Conservation (phyloP, 2,888 invertebrate species). For the Aelia acuminata region DNA sequence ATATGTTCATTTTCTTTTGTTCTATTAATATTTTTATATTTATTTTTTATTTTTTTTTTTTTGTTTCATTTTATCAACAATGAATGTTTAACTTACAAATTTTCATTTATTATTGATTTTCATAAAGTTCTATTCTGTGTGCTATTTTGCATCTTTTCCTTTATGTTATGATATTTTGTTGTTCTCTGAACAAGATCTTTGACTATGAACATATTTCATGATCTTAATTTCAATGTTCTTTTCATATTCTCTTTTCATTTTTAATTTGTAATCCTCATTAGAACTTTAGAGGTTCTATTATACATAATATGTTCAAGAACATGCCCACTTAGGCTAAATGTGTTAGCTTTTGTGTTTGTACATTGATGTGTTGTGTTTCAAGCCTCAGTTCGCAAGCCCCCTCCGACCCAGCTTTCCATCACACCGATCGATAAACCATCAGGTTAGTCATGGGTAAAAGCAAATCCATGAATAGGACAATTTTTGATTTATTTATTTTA, state of each 20-base stretch:
- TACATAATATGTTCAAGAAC: slow-evolving; percentile 17
- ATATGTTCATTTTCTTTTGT: slow-evolving; percentile 7
- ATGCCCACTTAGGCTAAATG: slow-evolving; percentile 55
- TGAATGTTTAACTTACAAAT: too few relatives aligned
- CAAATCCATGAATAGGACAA: slow-evolving; percentile 45
- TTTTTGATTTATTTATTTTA: slow-evolving; percentile 39
- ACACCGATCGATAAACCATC: slow-evolving; percentile 66
- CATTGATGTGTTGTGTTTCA: slow-evolving; percentile 61
- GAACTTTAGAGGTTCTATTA: slow-evolving; percentile 1
- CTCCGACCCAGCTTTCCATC: slow-evolving; percentile 67
- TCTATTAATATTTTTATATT: neutral
- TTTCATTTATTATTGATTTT: too few relatives aligned
- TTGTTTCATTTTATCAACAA: too few relatives aligned
- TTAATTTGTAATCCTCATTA: neutral
- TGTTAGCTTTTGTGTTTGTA: slow-evolving; percentile 58
- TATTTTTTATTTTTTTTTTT: neutral
- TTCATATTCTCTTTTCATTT: slow-evolving; percentile 23
- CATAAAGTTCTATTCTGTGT: too few relatives aligned
- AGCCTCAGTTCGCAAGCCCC: slow-evolving; percentile 68
- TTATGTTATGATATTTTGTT: too few relatives aligned
- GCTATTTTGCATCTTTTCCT: too few relatives aligned
- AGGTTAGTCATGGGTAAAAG: slow-evolving; percentile 65
- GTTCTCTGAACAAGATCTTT: neutral
- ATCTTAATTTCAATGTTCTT: neutral
- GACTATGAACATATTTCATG: slow-evolving; percentile 37